Percentiles rank a stretch among this genome's conserved stretches.
Conservation (phyloP, 2,888 invertebrate species). For the Chironomus tentans region DNA sequence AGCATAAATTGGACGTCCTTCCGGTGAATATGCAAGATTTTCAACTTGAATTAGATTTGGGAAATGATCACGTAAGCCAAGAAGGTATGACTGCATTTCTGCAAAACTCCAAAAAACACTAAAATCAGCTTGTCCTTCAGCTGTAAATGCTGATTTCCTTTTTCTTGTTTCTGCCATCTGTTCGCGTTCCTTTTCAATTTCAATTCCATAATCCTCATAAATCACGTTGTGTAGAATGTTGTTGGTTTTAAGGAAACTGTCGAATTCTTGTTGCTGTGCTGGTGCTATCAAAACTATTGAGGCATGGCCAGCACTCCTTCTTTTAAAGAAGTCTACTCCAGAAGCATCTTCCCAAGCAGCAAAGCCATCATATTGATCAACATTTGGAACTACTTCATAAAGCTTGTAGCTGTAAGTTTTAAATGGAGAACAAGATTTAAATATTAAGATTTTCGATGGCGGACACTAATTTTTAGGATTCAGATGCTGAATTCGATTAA, state of each 20-base stretch:
- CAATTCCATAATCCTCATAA: not conserved
- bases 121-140: not conserved
- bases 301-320: not conserved
- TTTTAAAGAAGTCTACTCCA: conserved; percentile 36
- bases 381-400: conserved; percentile 20
- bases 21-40: conserved; percentile 49
- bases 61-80: conserved; percentile 42
- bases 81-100: conserved; percentile 46
- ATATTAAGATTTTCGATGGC: too few species aligned
- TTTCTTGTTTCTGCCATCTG: not conserved
- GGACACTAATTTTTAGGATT: too few species aligned
- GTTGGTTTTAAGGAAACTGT: not conserved
- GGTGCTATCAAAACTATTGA: not conserved
- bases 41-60: conserved; percentile 47
- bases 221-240: not conserved
- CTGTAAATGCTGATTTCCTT: not conserved
- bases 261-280: not conserved
- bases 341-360: conserved; percentile 27
- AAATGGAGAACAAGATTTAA: not conserved
- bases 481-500: too few species aligned
- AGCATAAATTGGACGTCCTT: conserved; percentile 49
- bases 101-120: conserved; percentile 31
- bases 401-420: conserved; percentile 26
- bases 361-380: not conserved
- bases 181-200: not conserved